These are phyloP conservation scores for Leptinotarsa rubiginosa DNA, from an alignment of 2,888 invertebrate genomes.

Conservation along the genomic window DNA sequence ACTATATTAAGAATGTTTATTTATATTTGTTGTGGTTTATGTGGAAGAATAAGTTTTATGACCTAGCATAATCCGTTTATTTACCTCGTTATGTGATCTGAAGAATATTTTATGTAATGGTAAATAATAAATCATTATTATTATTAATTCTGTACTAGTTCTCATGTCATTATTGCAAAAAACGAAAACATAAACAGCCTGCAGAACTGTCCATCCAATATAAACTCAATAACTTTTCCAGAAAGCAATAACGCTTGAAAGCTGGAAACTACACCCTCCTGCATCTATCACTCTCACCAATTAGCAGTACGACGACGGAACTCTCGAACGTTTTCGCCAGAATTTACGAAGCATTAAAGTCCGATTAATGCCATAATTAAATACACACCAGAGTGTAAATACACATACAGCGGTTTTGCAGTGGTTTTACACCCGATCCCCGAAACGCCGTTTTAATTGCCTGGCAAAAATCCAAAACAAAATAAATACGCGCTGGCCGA, in stretches of 20 bases:
- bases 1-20: no score
- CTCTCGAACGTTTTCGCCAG: not conserved
- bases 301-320: not conserved
- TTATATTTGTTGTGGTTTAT: no score
- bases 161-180: no score
- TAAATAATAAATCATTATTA: no score
- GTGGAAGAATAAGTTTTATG: no score
- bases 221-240: not conserved
- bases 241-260: not conserved
- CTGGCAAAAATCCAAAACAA: constrained; percentile 43
- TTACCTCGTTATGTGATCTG: no score
- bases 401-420: constrained; percentile 40
- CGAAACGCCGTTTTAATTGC: constrained; percentile 40
- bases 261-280: not conserved
- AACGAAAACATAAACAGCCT: no score
- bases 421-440: constrained; percentile 36
- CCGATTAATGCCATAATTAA: constrained; percentile 23
- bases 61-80: no score
- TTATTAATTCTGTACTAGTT: no score
- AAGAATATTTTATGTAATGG: no score
- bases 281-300: constrained; percentile 1
- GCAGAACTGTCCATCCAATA: no score
- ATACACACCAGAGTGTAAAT: constrained; percentile 32
- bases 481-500: not conserved
- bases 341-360: constrained; percentile 11